phyloP scores from a whole-genome alignment of 2,888 invertebrate species.

The Macrophya annulata region DNA sequence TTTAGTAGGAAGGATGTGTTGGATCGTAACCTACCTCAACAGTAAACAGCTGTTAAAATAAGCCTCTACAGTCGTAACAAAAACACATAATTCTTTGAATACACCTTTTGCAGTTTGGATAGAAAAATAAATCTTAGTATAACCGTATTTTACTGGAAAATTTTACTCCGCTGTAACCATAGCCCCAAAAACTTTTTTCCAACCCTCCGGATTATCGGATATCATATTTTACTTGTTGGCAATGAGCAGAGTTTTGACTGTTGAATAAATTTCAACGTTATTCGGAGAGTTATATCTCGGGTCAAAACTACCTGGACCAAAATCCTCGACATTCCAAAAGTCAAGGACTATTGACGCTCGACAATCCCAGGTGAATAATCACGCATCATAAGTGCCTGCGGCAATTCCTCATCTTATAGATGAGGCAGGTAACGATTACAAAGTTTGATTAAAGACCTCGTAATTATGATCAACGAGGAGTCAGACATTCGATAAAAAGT shows the following conservation, averaged over 20 bases:
- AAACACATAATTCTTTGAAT: slow-evolving; percentile 1
- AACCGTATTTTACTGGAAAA: neutral
- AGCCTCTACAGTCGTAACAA: slow-evolving; percentile 14
- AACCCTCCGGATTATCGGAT: neutral
- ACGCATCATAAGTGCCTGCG: neutral
- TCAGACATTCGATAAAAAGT: neutral
- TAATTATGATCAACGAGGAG: neutral
- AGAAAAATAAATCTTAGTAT: neutral
- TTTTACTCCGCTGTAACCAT: neutral
- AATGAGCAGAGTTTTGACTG: slow-evolving; percentile 5
- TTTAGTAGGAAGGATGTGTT: slow-evolving; percentile 40
- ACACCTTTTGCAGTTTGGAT: neutral
- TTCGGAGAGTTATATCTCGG: slow-evolving; percentile 16
- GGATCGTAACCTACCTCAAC: slow-evolving; percentile 47
- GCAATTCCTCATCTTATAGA: neutral
- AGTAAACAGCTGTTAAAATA: slow-evolving; percentile 52
- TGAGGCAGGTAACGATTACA: neutral
- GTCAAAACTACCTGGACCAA: slow-evolving; percentile 58
- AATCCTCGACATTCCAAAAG: slow-evolving; percentile 70
- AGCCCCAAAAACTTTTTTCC: neutral
- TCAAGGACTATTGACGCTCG: slow-evolving; percentile 70
- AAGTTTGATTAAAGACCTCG: neutral
- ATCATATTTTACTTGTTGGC: neutral
- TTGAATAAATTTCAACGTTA: neutral
- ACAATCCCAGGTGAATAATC: slow-evolving; percentile 17